Evolutionary conservation across 2,113 vertebrate species (phyloP), one percentile per base, ranked within the genome.

Genomic region (Setophaga petechia): DNA sequence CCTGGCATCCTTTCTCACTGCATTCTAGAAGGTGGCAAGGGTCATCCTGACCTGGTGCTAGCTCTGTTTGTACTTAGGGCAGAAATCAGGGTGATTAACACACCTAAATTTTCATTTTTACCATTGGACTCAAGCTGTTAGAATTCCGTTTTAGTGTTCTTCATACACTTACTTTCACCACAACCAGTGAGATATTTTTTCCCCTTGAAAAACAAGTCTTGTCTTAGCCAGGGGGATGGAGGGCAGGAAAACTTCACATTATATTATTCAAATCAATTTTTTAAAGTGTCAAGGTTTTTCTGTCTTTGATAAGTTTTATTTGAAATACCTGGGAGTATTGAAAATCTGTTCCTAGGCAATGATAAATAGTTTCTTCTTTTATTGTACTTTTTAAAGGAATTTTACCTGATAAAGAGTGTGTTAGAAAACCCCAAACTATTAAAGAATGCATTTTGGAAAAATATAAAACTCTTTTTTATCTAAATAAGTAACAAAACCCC

Each of bases 271-370:
- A 57, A 94, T 94, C 78, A 5, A 66, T 75, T 94, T 94, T 86
- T 87, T 78, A 44, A 92, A 76, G 66, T 90, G 73, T 92, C 88
- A 88, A 91, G 85, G 82, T 76, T 90, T 93, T 89, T 84, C 65
- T 92, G 80, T 51, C 88, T 95, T 96, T 95, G 73, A 33, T 89
- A 92, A 89, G 52, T 65, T 84, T 74, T 74, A 90, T 94, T 96
- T 95, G 11, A 92, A 93, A 84, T 81, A 94, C 39, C 84, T 89
- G 37, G 9, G 84, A 92, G 44, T 88, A 80, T 20, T 83, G 22
- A 85, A 93, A 84, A 75, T 59, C 61, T 75, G 51, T 74, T 92
- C 39, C 82, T 90, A 93, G 85, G 90, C 80, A 86, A 67, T 93
- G 80, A 81, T 89, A 93, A 91, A 81, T 49, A 65, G 75, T 94